Evolutionary conservation across 1,140 invertebrate species (phyloP), one percentile per base, ranked within the genome.

Genomic region (Pseudomyrmex pallidus): DNA sequence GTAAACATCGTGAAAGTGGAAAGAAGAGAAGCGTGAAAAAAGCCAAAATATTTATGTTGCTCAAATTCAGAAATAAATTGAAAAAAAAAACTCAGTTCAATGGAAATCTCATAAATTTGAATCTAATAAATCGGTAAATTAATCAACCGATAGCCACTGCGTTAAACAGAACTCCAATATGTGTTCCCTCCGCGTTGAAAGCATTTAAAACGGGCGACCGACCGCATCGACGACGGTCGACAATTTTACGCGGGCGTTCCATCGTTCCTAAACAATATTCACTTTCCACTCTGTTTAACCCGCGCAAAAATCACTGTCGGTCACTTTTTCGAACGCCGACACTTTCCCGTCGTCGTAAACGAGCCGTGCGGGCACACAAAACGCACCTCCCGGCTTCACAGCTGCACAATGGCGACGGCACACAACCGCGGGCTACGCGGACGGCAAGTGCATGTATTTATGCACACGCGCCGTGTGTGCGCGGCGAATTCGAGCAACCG

Each of bases 401-500:
- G 12, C 50, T 13, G n/a, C 52, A 59, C 68, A 74, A 86, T 86
- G 15, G 12, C 13, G 13, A 50, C 7, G n/a, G 52, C 9, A 13
- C 50, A 12, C 35, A 44, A 83, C 70, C 61, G 78, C 54, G 48
- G 70, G 74, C 57, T 62, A 74, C 48, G 10, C 35, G 80, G 12
- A 48, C 46, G 22, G 22, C 22, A 17, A 8, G 22, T 10, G 10
- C 8, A 9, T 61, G 61, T 17, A 48, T 50, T 56, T 54, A 22
- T 25, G 25, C 52, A 44, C 54, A 56, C 46, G 56, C 56, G 76
- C 54, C 12, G 61, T 50, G 52, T 44, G 74, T 20, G 20, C 52
- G 50, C 5, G 7, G 22, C 10, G 52, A 78, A 80, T 70, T 89
- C 89, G 62, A 64, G 83, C 57, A 63, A 83, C 82, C 84, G 57